phyloP scores from a whole-genome alignment of 2,888 invertebrate genomes.

The Plagodis dolabraria region DNA sequence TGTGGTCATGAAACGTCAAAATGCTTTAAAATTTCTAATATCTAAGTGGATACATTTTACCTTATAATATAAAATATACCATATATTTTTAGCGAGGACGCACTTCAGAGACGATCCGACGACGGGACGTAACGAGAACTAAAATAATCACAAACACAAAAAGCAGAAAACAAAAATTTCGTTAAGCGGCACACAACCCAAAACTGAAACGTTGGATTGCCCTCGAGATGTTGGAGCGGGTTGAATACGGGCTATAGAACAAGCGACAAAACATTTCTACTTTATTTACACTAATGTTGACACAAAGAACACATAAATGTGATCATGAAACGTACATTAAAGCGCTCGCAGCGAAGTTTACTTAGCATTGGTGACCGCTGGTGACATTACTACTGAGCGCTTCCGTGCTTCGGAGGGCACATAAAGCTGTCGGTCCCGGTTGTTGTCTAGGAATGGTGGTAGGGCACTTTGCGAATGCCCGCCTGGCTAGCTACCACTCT shows the following conservation, averaged over 20 bases:
- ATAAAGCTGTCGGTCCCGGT: too few species aligned
- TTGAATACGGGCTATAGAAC: slow-evolving; percentile 53
- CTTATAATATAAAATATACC: slow-evolving; percentile 2
- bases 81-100: slow-evolving; percentile 25
- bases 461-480: too few species aligned
- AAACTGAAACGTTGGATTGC: slow-evolving; percentile 78
- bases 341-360: too few species aligned
- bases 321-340: too few species aligned
- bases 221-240: slow-evolving; percentile 71
- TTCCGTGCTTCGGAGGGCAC: too few species aligned
- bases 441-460: too few species aligned
- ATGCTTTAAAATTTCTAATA: background rate
- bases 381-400: too few species aligned
- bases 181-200: slow-evolving; percentile 75
- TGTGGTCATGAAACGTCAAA: background rate
- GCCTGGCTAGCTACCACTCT: too few species aligned
- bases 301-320: too few species aligned
- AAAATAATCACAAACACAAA: slow-evolving; percentile 69
- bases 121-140: slow-evolving; percentile 60
- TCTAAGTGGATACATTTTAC: background rate
- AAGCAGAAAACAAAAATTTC: slow-evolving; percentile 54
- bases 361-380: too few species aligned
- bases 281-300: too few species aligned
- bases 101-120: slow-evolving; percentile 40
- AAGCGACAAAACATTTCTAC: slow-evolving; percentile 25